Base-by-base conservation (phyloP, 2,888 invertebrate genomes). In the Drosophila nr. fundita region DNA sequence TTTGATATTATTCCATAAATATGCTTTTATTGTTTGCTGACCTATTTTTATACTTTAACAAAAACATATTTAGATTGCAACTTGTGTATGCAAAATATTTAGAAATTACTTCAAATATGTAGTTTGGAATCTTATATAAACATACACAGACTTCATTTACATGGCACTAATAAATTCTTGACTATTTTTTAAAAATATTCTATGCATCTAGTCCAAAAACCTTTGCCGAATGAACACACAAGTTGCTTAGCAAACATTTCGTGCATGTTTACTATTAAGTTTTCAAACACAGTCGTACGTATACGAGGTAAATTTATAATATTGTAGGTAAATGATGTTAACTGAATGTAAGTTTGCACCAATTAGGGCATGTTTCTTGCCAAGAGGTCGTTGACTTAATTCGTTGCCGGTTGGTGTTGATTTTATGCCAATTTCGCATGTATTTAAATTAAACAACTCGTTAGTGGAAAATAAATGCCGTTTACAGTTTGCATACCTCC, bases 381-480 rank as follows among this genome's bases (percentile, higher is more conserved):
- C 13, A 38, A 38, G n/a, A 49, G 50, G 42, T 69, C 21, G 58
- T 27, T 10, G 21, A 66, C 62, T 59, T 49, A 73, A 71, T 68
- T 72, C 68, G 71, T 50, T 57, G 64, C 34, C 65, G 36, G 61
- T 77, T 76, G 40, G 30, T 75, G 79, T 78, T 82, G 70, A 78
- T 78, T 80, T 82, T 70, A 55, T 76, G 68, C 62, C 64, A 80
- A 70, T 76, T 77, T 67, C 52, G 52, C 66, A 55, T 62, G 67
- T 68, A 62, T 64, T 77, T 75, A 90, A 87, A 82, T 90, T 75
- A 86, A 90, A 83, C 82, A 90, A 89, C 82, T 89, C 85, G 90
- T 87, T 89, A 84, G 89, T 73, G 89, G 63, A 77, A 78, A 80
- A 79, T 89, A 80, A 89, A 89, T 87, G 73, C 65, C 65, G 64